Percentiles rank a stretch among this genome's conserved stretches.
phyloP scores from a whole-genome alignment of 2,888 invertebrate species.

The Cephus pygmeus region DNA sequence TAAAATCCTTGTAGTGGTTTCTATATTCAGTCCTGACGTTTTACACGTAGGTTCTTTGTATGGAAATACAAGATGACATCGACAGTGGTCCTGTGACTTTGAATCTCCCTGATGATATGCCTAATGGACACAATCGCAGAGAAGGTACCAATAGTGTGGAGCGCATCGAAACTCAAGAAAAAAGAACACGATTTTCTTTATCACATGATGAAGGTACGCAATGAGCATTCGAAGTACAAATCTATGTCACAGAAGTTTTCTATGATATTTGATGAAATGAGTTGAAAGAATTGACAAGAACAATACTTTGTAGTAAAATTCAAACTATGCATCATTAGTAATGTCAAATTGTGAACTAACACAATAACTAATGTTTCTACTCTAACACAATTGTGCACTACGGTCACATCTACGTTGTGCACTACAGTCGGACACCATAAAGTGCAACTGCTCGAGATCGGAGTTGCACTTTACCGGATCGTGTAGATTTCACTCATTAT shows the following conservation, averaged over 20 bases:
- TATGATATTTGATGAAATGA: background rate
- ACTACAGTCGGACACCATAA: no score
- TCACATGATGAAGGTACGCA: constrained; percentile 81
- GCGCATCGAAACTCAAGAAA: constrained; percentile 64
- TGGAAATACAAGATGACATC: constrained; percentile 53
- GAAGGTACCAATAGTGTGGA: constrained; percentile 51
- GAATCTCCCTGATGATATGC: constrained; percentile 51
- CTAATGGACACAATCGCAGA: constrained; percentile 60
- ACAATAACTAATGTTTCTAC: no score
- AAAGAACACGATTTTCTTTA: constrained; percentile 76
- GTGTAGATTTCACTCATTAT: no score
- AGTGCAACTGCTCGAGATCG: no score
- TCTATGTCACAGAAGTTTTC: background rate
- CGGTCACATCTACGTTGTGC: no score
- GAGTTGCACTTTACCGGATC: no score
- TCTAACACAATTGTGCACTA: no score
- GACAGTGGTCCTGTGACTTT: constrained; percentile 48
- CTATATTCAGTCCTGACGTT: background rate
- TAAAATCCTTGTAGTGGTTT: background rate
- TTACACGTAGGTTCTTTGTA: constrained; percentile 52
- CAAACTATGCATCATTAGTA: background rate
- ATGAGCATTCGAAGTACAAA: background rate
- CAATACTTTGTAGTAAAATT: background rate
- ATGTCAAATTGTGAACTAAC: background rate
- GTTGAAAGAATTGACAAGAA: background rate